Evolutionary conservation across 1,140 invertebrate genomes (phyloP).

Genomic region (Orius insidiosus): DNA sequence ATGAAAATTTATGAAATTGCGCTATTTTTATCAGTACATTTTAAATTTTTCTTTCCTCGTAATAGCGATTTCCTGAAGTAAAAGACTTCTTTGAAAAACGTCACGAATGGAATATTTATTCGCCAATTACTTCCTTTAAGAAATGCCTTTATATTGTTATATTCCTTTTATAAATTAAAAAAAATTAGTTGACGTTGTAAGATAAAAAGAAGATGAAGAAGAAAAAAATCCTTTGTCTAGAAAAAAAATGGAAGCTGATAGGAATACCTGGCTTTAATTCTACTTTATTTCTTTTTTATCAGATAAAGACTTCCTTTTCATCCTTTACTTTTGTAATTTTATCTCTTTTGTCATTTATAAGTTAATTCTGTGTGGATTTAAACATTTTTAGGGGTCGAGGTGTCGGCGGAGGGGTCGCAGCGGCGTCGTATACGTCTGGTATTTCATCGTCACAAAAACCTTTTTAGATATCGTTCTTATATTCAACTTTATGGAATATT

Average conservation of each 20-base stretch:
- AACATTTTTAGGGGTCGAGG: slow-evolving; percentile 18
- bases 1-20: no score
- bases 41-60: no score
- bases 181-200: no score
- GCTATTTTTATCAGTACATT: no score
- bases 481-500: slow-evolving; percentile 17
- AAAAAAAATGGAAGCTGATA: slow-evolving; percentile 9
- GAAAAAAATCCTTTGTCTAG: neutral
- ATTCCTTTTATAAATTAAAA: no score
- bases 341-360: slow-evolving; percentile 1
- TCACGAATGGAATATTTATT: no score
- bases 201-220: neutral
- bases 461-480: slow-evolving; percentile 16
- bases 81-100: no score
- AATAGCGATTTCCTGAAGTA: no score
- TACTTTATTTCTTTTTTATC: neutral
- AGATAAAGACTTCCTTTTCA: slow-evolving; percentile 6
- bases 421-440: slow-evolving; percentile 17
- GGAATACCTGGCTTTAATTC: no score
- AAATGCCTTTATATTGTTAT: no score
- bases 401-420: slow-evolving; percentile 18
- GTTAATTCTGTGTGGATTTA: neutral
- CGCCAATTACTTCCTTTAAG: no score
- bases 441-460: slow-evolving; percentile 18
- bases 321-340: slow-evolving; percentile 8